Percentiles rank a stretch among this genome's conserved stretches.
Conservation (phyloP, 2,113 vertebrate species). For the Apus apus region DNA sequence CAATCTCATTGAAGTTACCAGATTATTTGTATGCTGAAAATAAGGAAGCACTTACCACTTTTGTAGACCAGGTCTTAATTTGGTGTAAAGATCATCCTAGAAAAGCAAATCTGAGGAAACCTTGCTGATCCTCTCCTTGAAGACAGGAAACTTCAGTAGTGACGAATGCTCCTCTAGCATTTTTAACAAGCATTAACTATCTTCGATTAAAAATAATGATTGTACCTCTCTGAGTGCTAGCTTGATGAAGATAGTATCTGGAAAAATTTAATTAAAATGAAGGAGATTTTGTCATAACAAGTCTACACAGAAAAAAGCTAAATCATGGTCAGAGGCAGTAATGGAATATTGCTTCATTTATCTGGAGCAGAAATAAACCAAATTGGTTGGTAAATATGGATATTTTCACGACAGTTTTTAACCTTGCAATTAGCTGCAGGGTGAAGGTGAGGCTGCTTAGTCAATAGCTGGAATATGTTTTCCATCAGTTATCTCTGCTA, state of each 20-base stretch:
- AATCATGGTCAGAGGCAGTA: not conserved
- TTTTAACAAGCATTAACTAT: not conserved
- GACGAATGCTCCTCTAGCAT: not conserved
- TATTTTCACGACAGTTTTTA: not conserved
- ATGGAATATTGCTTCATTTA: not conserved
- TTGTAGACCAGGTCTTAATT: not conserved
- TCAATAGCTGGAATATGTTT: constrained; percentile 4
- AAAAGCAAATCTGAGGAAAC: not conserved
- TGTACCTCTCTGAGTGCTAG: not conserved
- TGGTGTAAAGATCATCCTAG: not conserved
- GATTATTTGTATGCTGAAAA: not conserved
- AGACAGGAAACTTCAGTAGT: not conserved
- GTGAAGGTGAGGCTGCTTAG: constrained; percentile 1
- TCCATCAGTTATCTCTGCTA: not conserved
- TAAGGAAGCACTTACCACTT: not conserved
- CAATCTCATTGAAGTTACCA: not conserved
- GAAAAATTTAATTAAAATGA: constrained; percentile 20
- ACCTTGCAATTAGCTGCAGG: not conserved
- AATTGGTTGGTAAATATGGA: not conserved
- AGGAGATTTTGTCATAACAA: constrained; percentile 20
- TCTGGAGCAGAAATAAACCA: constrained; percentile 12
- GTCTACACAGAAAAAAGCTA: not conserved
- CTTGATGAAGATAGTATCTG: constrained; percentile 11
- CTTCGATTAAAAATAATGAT: constrained; percentile 20
- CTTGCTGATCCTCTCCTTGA: not conserved